A percentile compares a stretch with the other conserved stretches of the same genome.
Conservation (phyloP, 2,113 vertebrate genomes). For the Paramormyrops kingsleyae region DNA sequence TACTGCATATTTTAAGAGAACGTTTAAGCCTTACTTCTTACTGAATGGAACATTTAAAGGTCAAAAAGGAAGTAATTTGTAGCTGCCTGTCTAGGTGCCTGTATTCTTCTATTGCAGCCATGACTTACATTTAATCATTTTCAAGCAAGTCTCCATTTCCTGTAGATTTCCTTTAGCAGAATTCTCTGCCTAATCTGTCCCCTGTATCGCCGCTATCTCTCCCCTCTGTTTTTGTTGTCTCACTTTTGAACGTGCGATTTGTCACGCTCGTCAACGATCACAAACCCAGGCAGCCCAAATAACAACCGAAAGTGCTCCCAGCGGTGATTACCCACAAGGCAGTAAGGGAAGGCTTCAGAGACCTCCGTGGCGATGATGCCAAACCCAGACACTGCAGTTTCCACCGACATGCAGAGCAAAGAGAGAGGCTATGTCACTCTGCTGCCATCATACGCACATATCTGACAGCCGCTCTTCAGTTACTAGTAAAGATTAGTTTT, state of each 20-base stretch:
- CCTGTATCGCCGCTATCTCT: background rate
- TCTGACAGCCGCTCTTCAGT: background rate
- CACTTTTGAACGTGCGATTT: background rate
- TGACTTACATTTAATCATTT: background rate
- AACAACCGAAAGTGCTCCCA: background rate
- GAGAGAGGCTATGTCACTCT: background rate
- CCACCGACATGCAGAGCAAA: background rate
- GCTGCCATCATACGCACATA: background rate
- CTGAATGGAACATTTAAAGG: background rate
- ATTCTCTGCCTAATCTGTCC: background rate
- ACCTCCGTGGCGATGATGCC: background rate
- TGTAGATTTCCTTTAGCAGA: background rate
- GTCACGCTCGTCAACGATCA: background rate
- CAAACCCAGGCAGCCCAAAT: background rate
- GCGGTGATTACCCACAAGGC: background rate
- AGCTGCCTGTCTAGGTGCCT: background rate
- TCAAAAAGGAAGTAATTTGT: background rate
- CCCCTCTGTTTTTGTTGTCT: background rate
- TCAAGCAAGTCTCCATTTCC: background rate
- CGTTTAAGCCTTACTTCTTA: background rate
- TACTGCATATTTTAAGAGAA: background rate
- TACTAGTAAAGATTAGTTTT: background rate
- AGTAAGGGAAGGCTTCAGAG: background rate
- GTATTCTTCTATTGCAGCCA: background rate
- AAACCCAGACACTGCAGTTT: background rate